A percentile compares a stretch with the other conserved stretches of the same genome.
phyloP scores from a whole-genome alignment of 2,113 vertebrate genomes.

The Menura novaehollandiae region DNA sequence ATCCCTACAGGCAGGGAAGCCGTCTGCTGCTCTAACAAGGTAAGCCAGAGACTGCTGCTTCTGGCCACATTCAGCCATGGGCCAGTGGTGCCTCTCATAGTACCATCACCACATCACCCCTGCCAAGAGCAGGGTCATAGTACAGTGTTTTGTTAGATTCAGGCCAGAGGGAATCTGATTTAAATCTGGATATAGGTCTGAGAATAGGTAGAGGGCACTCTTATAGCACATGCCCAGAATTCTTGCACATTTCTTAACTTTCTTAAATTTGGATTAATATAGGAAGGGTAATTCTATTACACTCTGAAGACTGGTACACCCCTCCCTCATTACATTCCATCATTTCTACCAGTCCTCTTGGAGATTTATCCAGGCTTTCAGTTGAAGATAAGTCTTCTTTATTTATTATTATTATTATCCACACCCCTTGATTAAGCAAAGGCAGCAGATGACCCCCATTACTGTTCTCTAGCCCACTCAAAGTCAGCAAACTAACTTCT shows the following conservation, averaged over 20 bases:
- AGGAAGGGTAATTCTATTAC: background rate
- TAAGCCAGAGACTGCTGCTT: background rate
- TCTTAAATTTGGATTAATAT: background rate
- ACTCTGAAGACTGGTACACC: background rate
- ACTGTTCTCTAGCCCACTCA: background rate
- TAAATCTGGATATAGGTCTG: background rate
- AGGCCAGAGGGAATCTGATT: background rate
- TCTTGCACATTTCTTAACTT: background rate
- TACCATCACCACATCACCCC: background rate
- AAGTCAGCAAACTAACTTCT: background rate
- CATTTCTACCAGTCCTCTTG: background rate
- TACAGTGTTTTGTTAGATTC: background rate
- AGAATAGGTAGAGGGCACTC: background rate
- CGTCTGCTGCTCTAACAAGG: slow-evolving; percentile 48
- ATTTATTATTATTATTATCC: background rate
- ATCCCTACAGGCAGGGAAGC: slow-evolving; percentile 28
- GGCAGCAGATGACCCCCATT: background rate
- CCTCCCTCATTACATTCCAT: background rate
- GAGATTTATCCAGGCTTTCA: background rate
- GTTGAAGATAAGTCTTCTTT: background rate
- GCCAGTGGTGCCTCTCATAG: background rate
- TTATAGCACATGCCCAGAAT: background rate
- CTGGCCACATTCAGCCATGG: background rate
- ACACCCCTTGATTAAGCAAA: background rate
- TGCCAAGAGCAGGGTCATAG: background rate